Evolutionary conservation across 2,113 vertebrate species (phyloP), one percentile per base, ranked within the genome.

Genomic region (Syngnathus floridae): DNA sequence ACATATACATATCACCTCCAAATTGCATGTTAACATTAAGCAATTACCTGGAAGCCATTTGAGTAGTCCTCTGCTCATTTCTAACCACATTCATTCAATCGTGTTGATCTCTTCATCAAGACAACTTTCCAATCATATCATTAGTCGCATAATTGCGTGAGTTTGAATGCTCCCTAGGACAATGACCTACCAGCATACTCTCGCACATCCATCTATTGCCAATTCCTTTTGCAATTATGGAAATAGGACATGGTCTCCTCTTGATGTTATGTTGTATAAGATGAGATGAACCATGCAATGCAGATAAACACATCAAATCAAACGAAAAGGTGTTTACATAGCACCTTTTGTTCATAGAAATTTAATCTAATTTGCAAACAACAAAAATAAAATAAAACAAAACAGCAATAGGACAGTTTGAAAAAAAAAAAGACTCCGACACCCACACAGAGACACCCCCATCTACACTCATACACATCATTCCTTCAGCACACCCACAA

Each of bases 81-180:
- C 41, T 40, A 66, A 62, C 73, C 57, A 52, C 46, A 62, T 66
- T 76, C 72, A 71, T 72, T 75, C 70, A 64, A 66, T 67, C 75
- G 78, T 64, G 71, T 77, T 82, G 21, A 45, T 76, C 73, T 55
- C 55, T 72, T 78, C 58, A 64, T 46, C 48, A 81, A 74, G 76
- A 72, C 64, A 78, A 55, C 56, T 46, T 75, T 63, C 58, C 62
- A 67, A 75, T 63, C 26, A 49, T 73, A 75, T 78, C 76, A 81
- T 84, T 82, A 79, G 61, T 40, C 54, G 43, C 64, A 70, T 84
- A 80, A 82, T 82, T 81, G 62, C 67, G 65, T 69, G 14, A 52
- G 38, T 73, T 73, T 54, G 83, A 83, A 85, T 79, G 66, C 71
- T 57, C 55, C 40, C 49, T n/a, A 13, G 67, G 70, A 73, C 54